A percentile compares a stretch with the other conserved stretches of the same genome.
These are phyloP conservation scores for Proterorhinus semilunaris DNA, from an alignment of 2,113 vertebrate genomes.

Conservation along the genomic window DNA sequence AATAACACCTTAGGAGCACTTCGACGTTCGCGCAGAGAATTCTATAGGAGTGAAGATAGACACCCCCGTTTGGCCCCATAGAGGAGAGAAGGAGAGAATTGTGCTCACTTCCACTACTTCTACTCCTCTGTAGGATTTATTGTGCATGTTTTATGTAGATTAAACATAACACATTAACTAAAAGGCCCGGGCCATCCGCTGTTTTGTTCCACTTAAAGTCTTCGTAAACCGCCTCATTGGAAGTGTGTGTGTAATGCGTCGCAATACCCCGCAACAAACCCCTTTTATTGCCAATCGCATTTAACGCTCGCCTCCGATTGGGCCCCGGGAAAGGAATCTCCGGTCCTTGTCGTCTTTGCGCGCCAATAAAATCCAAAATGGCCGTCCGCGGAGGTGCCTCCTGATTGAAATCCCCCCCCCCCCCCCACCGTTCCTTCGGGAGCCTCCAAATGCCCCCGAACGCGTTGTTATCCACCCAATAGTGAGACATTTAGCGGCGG, in stretches of 20 bases:
- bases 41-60: no score
- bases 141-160: no score
- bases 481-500: slow-evolving; percentile 47
- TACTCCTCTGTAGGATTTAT: no score
- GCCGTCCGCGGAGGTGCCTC: slow-evolving; percentile 67
- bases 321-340: slow-evolving; percentile 24
- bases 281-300: neutral
- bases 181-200: no score
- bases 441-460: slow-evolving; percentile 37
- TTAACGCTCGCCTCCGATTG: neutral
- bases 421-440: slow-evolving; percentile 63
- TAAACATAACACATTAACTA: no score
- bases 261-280: neutral
- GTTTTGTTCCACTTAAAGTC: neutral
- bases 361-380: slow-evolving; percentile 69
- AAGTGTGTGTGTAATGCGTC: neutral
- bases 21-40: no score
- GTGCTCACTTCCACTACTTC: no score
- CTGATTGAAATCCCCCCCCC: slow-evolving; percentile 70
- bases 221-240: neutral
- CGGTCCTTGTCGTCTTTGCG: slow-evolving; percentile 45
- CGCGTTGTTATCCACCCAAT: slow-evolving; percentile 27
- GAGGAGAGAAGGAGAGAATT: no score
- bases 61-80: no score
- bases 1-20: no score